phyloP scores from a whole-genome alignment of 2,797 vertebrate species.

The Hemibagrus guttatus region DNA sequence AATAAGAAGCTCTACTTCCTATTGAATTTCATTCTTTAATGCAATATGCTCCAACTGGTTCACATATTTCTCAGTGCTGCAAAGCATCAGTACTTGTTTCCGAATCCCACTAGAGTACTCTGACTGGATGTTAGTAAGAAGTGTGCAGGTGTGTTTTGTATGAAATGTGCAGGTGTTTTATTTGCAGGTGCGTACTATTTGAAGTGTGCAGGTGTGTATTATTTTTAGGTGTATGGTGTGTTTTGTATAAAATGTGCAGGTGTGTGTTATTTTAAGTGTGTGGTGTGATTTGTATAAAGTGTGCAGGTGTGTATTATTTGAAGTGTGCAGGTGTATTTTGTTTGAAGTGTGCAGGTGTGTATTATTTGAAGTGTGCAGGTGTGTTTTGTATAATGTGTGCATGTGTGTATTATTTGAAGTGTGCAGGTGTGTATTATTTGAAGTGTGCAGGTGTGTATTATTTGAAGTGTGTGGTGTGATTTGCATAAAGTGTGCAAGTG shows the following conservation, averaged over 20 bases:
- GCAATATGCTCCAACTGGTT: neutral
- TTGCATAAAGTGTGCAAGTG: neutral
- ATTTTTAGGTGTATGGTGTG: neutral
- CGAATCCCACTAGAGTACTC: neutral
- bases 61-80: neutral
- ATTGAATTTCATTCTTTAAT: slow-evolving; percentile 21
- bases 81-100: neutral
- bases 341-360: neutral
- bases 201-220: neutral
- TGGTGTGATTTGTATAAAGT: neutral
- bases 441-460: neutral
- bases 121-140: neutral
- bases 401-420: neutral
- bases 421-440: neutral
- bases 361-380: neutral
- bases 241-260: neutral
- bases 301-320: neutral
- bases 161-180: neutral
- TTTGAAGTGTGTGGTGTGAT: neutral
- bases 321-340: neutral
- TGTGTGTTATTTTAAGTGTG: neutral
- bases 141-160: neutral
- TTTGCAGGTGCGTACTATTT: neutral
- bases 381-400: neutral
- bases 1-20: slow-evolving; percentile 6